Conservation (phyloP, 2,113 vertebrate species). For the Nematolebias whitei region DNA sequence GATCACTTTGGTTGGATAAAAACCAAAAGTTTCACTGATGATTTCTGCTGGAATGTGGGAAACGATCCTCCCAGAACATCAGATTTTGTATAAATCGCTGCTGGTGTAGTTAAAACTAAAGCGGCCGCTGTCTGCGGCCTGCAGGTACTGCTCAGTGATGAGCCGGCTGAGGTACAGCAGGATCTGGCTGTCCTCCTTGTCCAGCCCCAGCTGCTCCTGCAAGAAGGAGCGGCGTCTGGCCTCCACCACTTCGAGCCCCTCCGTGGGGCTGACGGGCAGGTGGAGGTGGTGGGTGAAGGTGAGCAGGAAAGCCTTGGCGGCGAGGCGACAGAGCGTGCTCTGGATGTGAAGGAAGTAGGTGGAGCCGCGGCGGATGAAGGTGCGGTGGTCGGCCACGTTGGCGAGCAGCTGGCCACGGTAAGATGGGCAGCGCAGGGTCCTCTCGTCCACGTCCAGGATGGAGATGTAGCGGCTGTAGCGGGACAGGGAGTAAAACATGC, state of each 20-base stretch:
- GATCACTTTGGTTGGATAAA: slow-evolving; percentile 32
- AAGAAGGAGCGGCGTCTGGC: slow-evolving; percentile 70
- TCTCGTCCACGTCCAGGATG: slow-evolving; percentile 92
- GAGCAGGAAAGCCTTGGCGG: slow-evolving; percentile 91
- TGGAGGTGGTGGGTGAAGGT: slow-evolving; percentile 96
- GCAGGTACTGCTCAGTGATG: slow-evolving; percentile 88
- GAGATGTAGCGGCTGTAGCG: slow-evolving; percentile 94
- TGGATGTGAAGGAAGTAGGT: slow-evolving; percentile 94
- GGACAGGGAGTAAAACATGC: slow-evolving; percentile 85
- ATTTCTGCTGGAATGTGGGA: slow-evolving; percentile 28
- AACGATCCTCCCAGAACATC: slow-evolving; percentile 45
- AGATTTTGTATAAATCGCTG: slow-evolving; percentile 98
- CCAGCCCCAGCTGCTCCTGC: slow-evolving; percentile 87
- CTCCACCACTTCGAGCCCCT: slow-evolving; percentile 64
- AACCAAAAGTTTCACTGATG: slow-evolving; percentile 27
- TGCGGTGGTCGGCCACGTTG: slow-evolving; percentile 92
- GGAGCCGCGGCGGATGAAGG: slow-evolving; percentile 91
- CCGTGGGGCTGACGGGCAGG: slow-evolving; percentile 84
- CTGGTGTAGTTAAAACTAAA: slow-evolving; percentile 94
- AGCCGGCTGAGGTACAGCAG: slow-evolving; percentile 92
- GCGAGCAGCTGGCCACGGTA: slow-evolving; percentile 86
- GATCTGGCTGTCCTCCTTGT: slow-evolving; percentile 88
- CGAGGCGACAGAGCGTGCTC: slow-evolving; percentile 87
- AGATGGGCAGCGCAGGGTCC: slow-evolving; percentile 89
- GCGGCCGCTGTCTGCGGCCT: slow-evolving; percentile 71